These are phyloP conservation scores for Neuroterus valhalla DNA, from an alignment of 1,140 invertebrate genomes.

Conservation along the genomic window DNA sequence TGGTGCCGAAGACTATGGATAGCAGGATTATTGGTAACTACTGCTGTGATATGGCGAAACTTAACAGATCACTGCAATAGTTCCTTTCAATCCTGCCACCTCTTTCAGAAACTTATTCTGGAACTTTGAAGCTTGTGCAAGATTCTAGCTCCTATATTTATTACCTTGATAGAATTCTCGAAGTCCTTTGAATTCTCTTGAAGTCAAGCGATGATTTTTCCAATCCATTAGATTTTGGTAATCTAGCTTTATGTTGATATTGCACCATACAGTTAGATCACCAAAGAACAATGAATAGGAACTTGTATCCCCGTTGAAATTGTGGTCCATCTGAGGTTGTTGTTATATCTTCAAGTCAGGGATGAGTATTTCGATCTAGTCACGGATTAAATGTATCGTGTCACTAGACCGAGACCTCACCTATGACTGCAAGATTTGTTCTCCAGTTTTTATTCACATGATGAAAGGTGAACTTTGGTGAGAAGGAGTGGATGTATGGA, in stretches of 20 bases:
- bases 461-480: conserved; percentile 10
- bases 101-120: conserved; percentile 27
- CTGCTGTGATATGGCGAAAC: conserved; percentile 76
- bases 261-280: conserved; percentile 78
- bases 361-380: conserved; percentile 77
- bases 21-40: conserved; percentile 74
- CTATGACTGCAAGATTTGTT: conserved; percentile 47
- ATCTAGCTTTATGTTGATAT: conserved; percentile 79
- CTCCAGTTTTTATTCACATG: neutral
- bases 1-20: conserved; percentile 42
- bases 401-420: conserved; percentile 68
- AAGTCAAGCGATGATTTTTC: conserved; percentile 53
- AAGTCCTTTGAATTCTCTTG: neutral
- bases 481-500: conserved; percentile 54
- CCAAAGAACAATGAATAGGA: conserved; percentile 76
- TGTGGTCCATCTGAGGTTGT: neutral
- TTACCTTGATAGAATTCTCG: neutral
- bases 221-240: conserved; percentile 74
- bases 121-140: conserved; percentile 14
- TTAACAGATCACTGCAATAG: conserved; percentile 74
- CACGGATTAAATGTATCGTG: conserved; percentile 66
- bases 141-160: conserved; percentile 6
- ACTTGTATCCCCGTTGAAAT: neutral
- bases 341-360: conserved; percentile 41
- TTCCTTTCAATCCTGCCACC: conserved; percentile 67